phyloP scores from a whole-genome alignment of 2,888 invertebrate species.

The Hypolimnas misippus region DNA sequence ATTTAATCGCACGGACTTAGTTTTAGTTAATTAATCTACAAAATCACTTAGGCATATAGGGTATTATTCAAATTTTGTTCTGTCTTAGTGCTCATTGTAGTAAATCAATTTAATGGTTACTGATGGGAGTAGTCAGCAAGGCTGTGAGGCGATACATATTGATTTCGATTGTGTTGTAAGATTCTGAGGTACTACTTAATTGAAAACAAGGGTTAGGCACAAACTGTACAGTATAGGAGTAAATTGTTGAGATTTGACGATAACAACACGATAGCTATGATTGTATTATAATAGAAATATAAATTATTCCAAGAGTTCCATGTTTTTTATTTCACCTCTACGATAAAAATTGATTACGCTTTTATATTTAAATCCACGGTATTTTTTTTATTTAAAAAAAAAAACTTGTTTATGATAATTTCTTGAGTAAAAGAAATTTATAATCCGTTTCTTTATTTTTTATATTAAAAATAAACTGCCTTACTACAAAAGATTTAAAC shows the following conservation, averaged over 20 bases:
- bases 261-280: slow-evolving; percentile 66
- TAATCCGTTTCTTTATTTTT: too few relatives aligned
- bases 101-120: slow-evolving; percentile 39
- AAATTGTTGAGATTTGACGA: slow-evolving; percentile 78
- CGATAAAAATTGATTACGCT: too few relatives aligned
- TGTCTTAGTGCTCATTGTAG: slow-evolving; percentile 42
- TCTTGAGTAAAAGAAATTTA: too few relatives aligned
- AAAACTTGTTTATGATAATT: too few relatives aligned
- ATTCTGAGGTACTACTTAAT: slow-evolving; percentile 44
- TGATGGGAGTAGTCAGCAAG: slow-evolving; percentile 48
- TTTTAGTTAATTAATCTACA: slow-evolving; percentile 24
- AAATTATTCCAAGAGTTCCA: slow-evolving; percentile 72
- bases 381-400: too few relatives aligned
- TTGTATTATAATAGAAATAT: slow-evolving; percentile 78
- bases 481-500: too few relatives aligned
- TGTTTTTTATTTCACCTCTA: slow-evolving; percentile 38
- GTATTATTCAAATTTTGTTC: slow-evolving; percentile 42
- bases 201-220: slow-evolving; percentile 67
- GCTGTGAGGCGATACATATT: slow-evolving; percentile 59
- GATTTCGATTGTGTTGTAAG: slow-evolving; percentile 51
- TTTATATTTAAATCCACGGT: too few relatives aligned
- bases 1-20: slow-evolving; percentile 39
- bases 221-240: slow-evolving; percentile 69
- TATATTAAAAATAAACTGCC: too few relatives aligned
- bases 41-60: slow-evolving; percentile 35